Evolutionary conservation across 2,888 invertebrate species (phyloP), one percentile per base, ranked within the genome.

Genomic region (Lasiommata megera): DNA sequence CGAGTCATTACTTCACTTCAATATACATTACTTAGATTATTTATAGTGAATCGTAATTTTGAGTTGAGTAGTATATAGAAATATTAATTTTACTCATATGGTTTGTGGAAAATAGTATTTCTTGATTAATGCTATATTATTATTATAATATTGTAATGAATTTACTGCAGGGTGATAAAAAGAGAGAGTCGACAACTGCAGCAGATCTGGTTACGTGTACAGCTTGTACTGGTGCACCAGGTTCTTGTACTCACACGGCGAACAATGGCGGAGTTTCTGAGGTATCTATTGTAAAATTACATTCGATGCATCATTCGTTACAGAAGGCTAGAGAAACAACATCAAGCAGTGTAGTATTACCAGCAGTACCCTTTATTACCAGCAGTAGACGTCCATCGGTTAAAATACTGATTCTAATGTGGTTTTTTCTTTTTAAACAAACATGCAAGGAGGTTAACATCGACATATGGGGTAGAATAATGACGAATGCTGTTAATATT

Each of bases 211-310:
- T 96, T 61, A 93, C 96, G 64, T 97, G 97, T 82, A 94, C 96
- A 61, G 94, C 94, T 68, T 97, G 97, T 82, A 90, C 93, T 1
- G 92, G 92, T 0, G 93, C 95, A 53, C 94, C 95, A 47, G 95
- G 95, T 75, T 95, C 95, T 29, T 96, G 97, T 80, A 96, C 96
- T 57, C 97, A 97, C 84, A 94, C 96, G 57, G 93, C 95, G 58
- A 96, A 96, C 80, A 97, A 97, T 79, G 96, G 96, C 76, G 96
- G 96, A 76, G 96, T 96, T 58, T 92, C 96, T 66, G 96, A 96
- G 95, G 96, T 96, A 48, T 34, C 43, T 53, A 37, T 18, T n/a
- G 23, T 23, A n/a, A n/a, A n/a, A n/a, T n/a, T n/a, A n/a, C n/a
- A n/a, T n/a, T n/a, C n/a, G n/a, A n/a, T n/a, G n/a, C n/a, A n/a